Conservation (phyloP, 2,888 invertebrate species). For the Eupeodes luniger region DNA sequence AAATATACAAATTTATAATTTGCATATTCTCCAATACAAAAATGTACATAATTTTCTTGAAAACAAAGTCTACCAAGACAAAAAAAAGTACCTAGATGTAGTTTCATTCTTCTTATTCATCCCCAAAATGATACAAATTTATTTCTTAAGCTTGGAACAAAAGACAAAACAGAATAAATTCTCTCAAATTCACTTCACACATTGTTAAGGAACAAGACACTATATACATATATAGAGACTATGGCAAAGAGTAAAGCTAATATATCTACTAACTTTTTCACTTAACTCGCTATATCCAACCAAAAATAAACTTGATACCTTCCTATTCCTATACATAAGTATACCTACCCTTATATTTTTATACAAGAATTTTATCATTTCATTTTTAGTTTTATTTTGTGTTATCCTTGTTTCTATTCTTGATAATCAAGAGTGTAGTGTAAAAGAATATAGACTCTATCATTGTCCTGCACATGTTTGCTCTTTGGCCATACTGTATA, state of each 20-base stretch:
- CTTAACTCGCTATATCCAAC: slow-evolving; percentile 22
- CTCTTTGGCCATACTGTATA: slow-evolving; percentile 4
- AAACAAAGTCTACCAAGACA: no score
- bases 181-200: slow-evolving; percentile 68
- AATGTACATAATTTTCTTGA: no score
- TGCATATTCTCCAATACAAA: no score
- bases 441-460: slow-evolving; percentile 8
- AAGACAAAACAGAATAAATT: slow-evolving; percentile 59
- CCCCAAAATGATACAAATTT: slow-evolving; percentile 15
- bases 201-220: slow-evolving; percentile 6
- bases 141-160: slow-evolving; percentile 44
- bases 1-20: no score
- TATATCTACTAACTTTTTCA: slow-evolving; percentile 31
- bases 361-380: background rate
- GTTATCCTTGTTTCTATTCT: background rate
- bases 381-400: background rate
- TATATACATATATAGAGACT: no score
- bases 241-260: background rate
- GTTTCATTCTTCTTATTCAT: background rate
- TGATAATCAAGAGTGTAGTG: background rate
- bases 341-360: slow-evolving; percentile 39
- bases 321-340: background rate
- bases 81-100: background rate
- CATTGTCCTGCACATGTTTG: slow-evolving; percentile 20
- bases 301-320: slow-evolving; percentile 46